Evolutionary conservation across 1,140 invertebrate species (phyloP).

Genomic region (Drosophila nasuta): DNA sequence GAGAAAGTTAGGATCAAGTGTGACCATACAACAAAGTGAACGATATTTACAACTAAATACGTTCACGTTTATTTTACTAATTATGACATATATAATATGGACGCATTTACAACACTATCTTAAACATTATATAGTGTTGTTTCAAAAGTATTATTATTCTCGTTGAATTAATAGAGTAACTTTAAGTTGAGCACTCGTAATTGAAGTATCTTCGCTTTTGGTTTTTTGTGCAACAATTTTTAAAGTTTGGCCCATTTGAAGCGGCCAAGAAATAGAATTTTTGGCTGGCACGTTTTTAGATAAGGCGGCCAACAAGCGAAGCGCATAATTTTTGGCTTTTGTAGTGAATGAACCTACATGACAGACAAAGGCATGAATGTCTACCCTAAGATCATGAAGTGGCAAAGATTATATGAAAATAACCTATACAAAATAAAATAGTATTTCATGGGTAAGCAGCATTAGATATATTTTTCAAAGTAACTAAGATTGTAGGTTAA

Average conservation of each 20-base stretch:
- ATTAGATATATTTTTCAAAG: background rate
- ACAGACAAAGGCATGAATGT: constrained; percentile 49
- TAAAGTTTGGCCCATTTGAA: constrained; percentile 57
- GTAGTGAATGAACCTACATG: constrained; percentile 73
- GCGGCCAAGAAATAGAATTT: constrained; percentile 48
- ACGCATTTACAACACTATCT: too few relatives aligned
- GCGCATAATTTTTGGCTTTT: constrained; percentile 39
- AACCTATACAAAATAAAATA: background rate
- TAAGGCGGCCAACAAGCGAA: constrained; percentile 54
- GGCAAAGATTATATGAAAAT: background rate
- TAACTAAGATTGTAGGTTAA: background rate
- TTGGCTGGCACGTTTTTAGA: constrained; percentile 68
- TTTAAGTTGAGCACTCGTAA: background rate
- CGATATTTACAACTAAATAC: too few relatives aligned
- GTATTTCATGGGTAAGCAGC: background rate
- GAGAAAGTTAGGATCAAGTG: too few relatives aligned
- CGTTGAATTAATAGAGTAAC: background rate
- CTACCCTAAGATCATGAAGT: constrained; percentile 13
- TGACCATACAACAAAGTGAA: too few relatives aligned
- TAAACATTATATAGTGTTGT: too few relatives aligned
- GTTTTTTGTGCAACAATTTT: constrained; percentile 42
- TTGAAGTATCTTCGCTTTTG: too few relatives aligned
- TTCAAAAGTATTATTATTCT: too few relatives aligned
- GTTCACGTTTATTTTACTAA: too few relatives aligned
- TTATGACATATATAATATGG: too few relatives aligned